Evolutionary conservation across 1,140 invertebrate species (phyloP), one percentile per base, ranked within the genome.

Genomic region (Trichonephila clavata): DNA sequence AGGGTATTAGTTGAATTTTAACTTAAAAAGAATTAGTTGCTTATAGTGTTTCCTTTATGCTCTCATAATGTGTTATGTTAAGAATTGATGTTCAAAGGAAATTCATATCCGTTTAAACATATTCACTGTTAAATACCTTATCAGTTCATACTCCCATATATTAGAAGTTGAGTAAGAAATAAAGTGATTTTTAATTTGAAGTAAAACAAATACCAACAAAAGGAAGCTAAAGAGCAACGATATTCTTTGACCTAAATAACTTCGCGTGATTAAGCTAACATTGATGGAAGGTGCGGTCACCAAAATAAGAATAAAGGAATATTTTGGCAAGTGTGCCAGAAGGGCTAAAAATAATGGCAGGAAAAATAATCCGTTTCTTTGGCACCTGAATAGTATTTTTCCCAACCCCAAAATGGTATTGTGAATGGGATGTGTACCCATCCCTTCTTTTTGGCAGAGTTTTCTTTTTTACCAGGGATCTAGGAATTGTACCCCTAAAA

Each of bases 311-410:
- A 93, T 77, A 87, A 93, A 88, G 87, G 83, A 81, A 88, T 81
- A 16, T 88, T 50, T 86, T 86, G 91, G 92, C 84, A 81, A 57
- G 5, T 4, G 84, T 87, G 84, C 92, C 92, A 93, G 60, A 93
- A 93, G 84, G 92, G 92, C 92, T 93, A 93, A 93, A 93, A 93
- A 93, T 93, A 93, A 93, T 93, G 59, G 43, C 68, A 20, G 43
- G 18, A 83, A 92, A 92, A 93, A 93, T 93, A 93, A 93, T 93
- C 84, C 60, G 84, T 80, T 87, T 81, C 84, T 81, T 88, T 87
- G 92, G 84, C 84, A 71, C 77, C 81, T 60, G 80, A 88, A 93
- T 87, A 39, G 68, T 81, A 93, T 88, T 93, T 68, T 93, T 88
- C 68, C 27, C 57, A 57, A 61, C 50, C 91, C 86, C 63, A 93